These are phyloP conservation scores for Leucosticte australis DNA, from an alignment of 2,113 vertebrate genomes.

Conservation along the genomic window DNA sequence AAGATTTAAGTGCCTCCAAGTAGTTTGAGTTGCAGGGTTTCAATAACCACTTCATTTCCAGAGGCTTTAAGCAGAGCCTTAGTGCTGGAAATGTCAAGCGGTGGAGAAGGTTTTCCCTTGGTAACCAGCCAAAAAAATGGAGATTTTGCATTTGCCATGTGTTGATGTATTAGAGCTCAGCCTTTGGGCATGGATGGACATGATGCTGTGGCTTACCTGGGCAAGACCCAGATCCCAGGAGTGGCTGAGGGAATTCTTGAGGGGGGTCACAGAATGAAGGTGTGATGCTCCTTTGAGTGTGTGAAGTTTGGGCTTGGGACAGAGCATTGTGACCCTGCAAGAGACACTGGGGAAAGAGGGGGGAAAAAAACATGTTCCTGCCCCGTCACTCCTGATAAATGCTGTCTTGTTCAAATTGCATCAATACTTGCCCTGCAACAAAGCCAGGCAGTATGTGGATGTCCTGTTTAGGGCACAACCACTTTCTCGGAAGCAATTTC, in stretches of 20 bases:
- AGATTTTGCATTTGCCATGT: background rate
- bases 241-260: background rate
- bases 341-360: background rate
- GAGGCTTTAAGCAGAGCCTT: background rate
- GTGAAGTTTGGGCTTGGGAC: background rate
- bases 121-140: background rate
- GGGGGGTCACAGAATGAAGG: fast-evolving
- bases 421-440: background rate
- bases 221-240: background rate
- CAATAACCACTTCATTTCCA: background rate
- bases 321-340: background rate
- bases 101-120: background rate
- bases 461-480: background rate
- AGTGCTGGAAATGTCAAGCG: background rate
- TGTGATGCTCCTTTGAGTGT: background rate
- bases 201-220: background rate
- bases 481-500: slow-evolving; percentile 18
- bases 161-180: background rate
- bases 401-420: background rate
- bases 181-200: fast-evolving
- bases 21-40: background rate
- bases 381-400: background rate
- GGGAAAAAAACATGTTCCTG: background rate
- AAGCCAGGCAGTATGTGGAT: background rate
- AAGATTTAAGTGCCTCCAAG: background rate